Evolutionary conservation across 1,140 invertebrate species (phyloP).

Genomic region (Drosophila nasuta): DNA sequence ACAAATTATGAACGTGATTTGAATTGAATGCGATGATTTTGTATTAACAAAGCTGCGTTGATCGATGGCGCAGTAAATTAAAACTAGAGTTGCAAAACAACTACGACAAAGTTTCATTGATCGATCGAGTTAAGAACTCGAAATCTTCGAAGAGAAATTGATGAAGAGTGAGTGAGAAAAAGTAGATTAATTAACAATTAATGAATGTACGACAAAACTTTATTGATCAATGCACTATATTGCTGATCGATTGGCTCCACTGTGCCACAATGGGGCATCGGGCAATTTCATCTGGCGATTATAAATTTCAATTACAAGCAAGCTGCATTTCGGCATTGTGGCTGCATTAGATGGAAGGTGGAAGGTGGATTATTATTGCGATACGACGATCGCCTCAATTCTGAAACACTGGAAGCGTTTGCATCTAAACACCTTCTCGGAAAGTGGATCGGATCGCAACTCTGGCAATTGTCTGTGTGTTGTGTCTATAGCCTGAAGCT

Average conservation of each 20-base stretch:
- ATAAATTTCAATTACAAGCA: conserved; percentile 67
- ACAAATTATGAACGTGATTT: conserved; percentile 29
- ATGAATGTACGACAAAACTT: too few relatives aligned
- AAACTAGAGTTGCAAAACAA: neutral
- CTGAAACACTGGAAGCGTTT: conserved; percentile 73
- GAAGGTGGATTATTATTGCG: conserved; percentile 37
- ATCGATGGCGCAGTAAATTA: conserved; percentile 6
- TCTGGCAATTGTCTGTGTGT: conserved; percentile 20
- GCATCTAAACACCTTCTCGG: conserved; percentile 70
- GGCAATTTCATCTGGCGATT: conserved; percentile 18
- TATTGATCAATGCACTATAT: neutral
- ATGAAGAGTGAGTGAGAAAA: neutral
- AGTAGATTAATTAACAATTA: too few relatives aligned
- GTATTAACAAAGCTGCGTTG: neutral
- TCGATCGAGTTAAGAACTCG: conserved; percentile 11
- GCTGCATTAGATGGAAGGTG: conserved; percentile 57
- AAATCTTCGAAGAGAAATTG: neutral
- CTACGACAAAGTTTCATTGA: conserved; percentile 15
- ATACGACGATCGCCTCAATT: conserved; percentile 52
- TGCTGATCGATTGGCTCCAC: conserved; percentile 33
- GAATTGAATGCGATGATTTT: conserved; percentile 9
- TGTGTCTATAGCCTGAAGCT: conserved; percentile 70
- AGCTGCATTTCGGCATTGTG: conserved; percentile 49
- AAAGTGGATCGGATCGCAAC: conserved; percentile 20
- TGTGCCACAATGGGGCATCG: conserved; percentile 33